Conservation (phyloP, 2,888 invertebrate genomes). For the Cephus sareptanus region DNA sequence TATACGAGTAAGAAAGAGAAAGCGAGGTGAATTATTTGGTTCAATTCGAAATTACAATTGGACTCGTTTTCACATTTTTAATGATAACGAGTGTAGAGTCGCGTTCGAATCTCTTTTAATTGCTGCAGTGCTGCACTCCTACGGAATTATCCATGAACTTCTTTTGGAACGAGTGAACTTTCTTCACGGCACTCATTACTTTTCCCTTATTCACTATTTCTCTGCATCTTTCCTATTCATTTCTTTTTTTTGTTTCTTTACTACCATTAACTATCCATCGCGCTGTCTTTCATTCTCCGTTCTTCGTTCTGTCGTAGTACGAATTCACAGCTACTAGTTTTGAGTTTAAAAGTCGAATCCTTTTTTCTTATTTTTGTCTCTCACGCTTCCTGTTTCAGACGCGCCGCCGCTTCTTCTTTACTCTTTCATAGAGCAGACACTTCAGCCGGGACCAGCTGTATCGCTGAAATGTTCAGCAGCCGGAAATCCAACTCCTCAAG, state of each 20-base stretch:
- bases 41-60: neutral
- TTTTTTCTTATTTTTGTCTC: neutral
- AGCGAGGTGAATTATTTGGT: neutral
- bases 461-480: slow-evolving; percentile 81
- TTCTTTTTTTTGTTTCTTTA: slow-evolving; percentile 19
- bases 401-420: slow-evolving; percentile 80
- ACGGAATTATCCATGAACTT: neutral
- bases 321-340: neutral
- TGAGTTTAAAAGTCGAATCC: neutral
- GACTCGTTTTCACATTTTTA: neutral
- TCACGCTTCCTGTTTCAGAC: slow-evolving; percentile 68
- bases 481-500: slow-evolving; percentile 82
- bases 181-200: neutral
- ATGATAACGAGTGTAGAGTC: neutral
- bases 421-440: slow-evolving; percentile 82
- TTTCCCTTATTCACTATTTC: neutral
- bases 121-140: neutral
- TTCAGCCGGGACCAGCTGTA: slow-evolving; percentile 82
- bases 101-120: neutral
- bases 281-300: slow-evolving; percentile 17
- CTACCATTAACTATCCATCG: slow-evolving; percentile 14
- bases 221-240: neutral
- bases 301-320: slow-evolving; percentile 9
- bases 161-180: neutral
- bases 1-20: neutral